These are phyloP conservation scores for Charanyca ferruginea DNA, from an alignment of 2,888 invertebrate species.

Conservation along the genomic window DNA sequence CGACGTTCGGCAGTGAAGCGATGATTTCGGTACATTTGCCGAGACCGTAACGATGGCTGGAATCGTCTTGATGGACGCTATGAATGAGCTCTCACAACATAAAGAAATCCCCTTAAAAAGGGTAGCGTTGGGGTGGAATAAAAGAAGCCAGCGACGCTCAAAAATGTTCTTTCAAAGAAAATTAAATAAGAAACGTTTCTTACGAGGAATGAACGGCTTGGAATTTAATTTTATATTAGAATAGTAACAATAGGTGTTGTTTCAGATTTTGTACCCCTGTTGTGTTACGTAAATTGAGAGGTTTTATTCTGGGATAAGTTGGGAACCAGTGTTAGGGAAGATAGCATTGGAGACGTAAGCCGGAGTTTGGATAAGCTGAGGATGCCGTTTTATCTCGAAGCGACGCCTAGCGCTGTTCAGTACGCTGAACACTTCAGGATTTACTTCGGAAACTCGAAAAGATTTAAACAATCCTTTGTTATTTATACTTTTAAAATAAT, in stretches of 20 bases:
- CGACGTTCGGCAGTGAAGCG: slow-evolving; percentile 86
- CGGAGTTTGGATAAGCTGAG: slow-evolving; percentile 43
- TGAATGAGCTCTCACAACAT: slow-evolving; percentile 92
- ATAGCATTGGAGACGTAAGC: slow-evolving; percentile 30
- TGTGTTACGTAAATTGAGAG: slow-evolving; percentile 8
- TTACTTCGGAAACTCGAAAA: slow-evolving; percentile 16
- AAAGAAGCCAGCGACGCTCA: slow-evolving; percentile 69
- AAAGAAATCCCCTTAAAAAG: slow-evolving; percentile 92
- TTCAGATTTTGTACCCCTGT: slow-evolving; percentile 31
- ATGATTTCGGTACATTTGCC: slow-evolving; percentile 92
- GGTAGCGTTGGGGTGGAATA: slow-evolving; percentile 88
- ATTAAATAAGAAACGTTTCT: slow-evolving; percentile 69
- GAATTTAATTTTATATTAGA: slow-evolving; percentile 62
- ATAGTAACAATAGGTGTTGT: slow-evolving; percentile 50
- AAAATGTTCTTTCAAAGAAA: slow-evolving; percentile 69
- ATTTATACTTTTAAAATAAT: neutral
- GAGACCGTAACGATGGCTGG: slow-evolving; percentile 92
- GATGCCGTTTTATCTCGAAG: slow-evolving; percentile 34
- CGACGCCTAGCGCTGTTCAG: slow-evolving; percentile 22
- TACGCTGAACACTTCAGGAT: slow-evolving; percentile 19
- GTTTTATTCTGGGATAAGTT: slow-evolving; percentile 42
- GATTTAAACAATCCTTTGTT: slow-evolving; percentile 18
- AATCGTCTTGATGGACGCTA: slow-evolving; percentile 93
- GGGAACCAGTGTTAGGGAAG: slow-evolving; percentile 52
- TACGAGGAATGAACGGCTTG: slow-evolving; percentile 52